phyloP scores from a whole-genome alignment of 2,888 invertebrate genomes.

The Thymelicus acteon region DNA sequence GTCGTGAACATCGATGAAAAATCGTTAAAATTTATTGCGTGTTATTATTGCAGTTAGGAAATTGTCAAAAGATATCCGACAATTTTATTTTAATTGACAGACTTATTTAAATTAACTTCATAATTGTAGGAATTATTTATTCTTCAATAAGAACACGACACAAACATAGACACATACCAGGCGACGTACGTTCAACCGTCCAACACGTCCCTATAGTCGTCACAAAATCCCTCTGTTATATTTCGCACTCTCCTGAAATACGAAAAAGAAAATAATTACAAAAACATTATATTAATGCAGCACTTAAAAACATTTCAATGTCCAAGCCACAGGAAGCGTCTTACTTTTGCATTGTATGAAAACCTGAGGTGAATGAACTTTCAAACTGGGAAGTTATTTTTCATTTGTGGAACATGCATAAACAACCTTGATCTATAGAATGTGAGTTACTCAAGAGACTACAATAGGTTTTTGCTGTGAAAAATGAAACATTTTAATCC shows the following conservation, averaged over 20 bases:
- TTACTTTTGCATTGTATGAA: slow-evolving; percentile 9
- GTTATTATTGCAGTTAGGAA: no score
- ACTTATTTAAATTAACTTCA: no score
- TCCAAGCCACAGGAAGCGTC: slow-evolving; percentile 37
- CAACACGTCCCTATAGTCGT: no score
- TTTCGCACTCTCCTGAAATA: slow-evolving; percentile 2
- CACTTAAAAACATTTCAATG: slow-evolving; percentile 74
- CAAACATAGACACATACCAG: no score
- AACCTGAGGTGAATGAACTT: slow-evolving; percentile 20
- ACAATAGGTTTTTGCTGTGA: slow-evolving; percentile 35
- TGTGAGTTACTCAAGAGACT: slow-evolving; percentile 22
- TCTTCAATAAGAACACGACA: no score
- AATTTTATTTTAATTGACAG: no score
- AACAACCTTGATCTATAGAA: slow-evolving; percentile 30
- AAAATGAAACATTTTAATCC: slow-evolving; percentile 37
- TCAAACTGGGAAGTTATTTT: slow-evolving; percentile 23
- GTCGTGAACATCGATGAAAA: no score
- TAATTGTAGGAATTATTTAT: no score
- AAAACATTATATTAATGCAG: slow-evolving; percentile 47
- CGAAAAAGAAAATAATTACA: slow-evolving; percentile 12
- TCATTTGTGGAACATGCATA: slow-evolving; percentile 28
- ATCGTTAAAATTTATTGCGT: no score
- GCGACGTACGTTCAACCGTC: no score
- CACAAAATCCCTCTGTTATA: no score
- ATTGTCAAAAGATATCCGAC: no score